A percentile compares a stretch with the other conserved stretches of the same genome.
Evolutionary conservation across 37 sponge, comb jelly and placozoan genomes (phyloP).

Genomic region (Ephydatia muelleri): DNA sequence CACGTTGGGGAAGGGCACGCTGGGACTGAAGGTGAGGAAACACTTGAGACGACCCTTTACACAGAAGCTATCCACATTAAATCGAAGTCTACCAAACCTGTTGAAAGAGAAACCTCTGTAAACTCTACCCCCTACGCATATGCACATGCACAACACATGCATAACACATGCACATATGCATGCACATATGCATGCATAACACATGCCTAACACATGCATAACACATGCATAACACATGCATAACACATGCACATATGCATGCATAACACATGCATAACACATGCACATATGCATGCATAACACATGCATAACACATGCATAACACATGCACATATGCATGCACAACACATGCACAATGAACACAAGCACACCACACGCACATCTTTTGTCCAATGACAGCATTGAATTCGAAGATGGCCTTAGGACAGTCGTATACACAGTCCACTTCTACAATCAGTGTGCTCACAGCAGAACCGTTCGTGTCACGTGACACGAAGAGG

Average conservation of each 20-base stretch:
- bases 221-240: no score
- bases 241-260: background rate
- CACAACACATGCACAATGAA: background rate
- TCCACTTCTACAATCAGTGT: background rate
- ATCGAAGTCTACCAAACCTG: slow-evolving; percentile 1
- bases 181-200: no score
- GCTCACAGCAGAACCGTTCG: no score
- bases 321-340: background rate
- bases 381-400: background rate
- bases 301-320: slow-evolving; percentile 8
- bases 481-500: no score
- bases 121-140: background rate
- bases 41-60: slow-evolving; percentile 24
- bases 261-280: background rate
- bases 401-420: slow-evolving; percentile 3
- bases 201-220: slow-evolving; percentile 13
- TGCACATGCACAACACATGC: no score
- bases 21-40: background rate
- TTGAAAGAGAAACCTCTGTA: background rate
- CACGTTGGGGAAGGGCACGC: slow-evolving; percentile 5
- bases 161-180: no score
- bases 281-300: no score
- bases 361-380: no score
- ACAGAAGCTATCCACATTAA: slow-evolving; percentile 22
- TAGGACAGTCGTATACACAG: background rate